Evolutionary conservation across 1,140 invertebrate genomes (phyloP), one percentile per base, ranked within the genome.

Genomic region (Euglossa dilemma): DNA sequence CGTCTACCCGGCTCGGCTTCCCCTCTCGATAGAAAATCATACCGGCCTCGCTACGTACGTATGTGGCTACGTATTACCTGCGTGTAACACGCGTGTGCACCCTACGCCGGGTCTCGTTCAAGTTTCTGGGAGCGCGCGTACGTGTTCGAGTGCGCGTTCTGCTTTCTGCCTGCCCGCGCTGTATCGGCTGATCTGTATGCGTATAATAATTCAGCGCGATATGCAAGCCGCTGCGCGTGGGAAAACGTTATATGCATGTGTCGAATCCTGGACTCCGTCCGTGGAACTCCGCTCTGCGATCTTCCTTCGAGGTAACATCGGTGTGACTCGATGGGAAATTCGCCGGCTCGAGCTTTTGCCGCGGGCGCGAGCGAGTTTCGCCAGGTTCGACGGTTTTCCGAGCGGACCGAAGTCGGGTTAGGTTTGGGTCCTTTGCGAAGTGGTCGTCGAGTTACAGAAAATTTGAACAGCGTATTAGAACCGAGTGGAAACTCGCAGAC

Each of bases 161-260:
- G 80, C 72, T 76, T 76, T 76, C 64, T 76, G 80, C 80, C 67
- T 67, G 52, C 73, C 63, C 45, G 72, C 61, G 59, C 73, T 76
- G 80, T 82, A 82, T 82, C 80, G 72, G 72, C 5, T 67, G 54
- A 82, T 82, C 80, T 82, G 79, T 82, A 76, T 82, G 80, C 64
- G 72, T 82, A 59, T 82, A 82, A 82, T 82, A 82, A 82, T 82
- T 82, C 80, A 69, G 59, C 69, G 72, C 73, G 80, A 82, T 82
- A 76, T 82, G 80, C 80, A 64, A 43, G 73, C 59, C 70, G 71
- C 12, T 67, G 43, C 63, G 25, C 80, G 80, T 82, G 80, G 80
- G 80, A 82, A 82, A 82, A 82, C 54, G 61, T 82, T 82, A 45
- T 25, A 69, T 45, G 52, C 25, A 23, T 56, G 52, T 81, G 72